phyloP scores from a whole-genome alignment of 1,140 invertebrate genomes.

The Luehdorfia chinensis region DNA sequence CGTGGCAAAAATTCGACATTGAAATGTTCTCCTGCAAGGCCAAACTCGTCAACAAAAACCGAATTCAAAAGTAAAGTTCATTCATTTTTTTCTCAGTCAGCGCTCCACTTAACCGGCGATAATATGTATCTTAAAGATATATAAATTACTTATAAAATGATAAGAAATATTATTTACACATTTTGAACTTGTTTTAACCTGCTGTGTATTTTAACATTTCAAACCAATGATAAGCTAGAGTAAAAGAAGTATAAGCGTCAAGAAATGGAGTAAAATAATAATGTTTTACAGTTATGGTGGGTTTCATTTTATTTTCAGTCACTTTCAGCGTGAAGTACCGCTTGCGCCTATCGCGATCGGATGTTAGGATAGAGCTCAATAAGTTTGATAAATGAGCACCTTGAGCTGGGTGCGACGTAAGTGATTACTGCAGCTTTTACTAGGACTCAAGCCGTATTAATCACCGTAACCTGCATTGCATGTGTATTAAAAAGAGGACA shows the following conservation, averaged over 20 bases:
- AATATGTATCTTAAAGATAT: no score
- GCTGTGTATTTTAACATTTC: no score
- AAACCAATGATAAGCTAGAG: no score
- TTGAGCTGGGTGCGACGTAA: slow-evolving; percentile 57
- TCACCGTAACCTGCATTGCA: slow-evolving; percentile 26
- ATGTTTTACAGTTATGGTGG: no score
- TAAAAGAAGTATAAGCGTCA: no score
- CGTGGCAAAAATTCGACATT: slow-evolving; percentile 7
- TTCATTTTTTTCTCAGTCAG: slow-evolving; percentile 36
- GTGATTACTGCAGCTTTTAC: slow-evolving; percentile 68
- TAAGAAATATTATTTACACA: no score
- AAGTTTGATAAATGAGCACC: slow-evolving; percentile 55
- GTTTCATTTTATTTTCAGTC: no score
- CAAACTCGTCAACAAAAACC: slow-evolving; percentile 27
- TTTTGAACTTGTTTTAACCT: no score
- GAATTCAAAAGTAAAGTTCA: slow-evolving; percentile 41
- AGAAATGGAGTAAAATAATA: no score
- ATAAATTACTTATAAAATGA: no score
- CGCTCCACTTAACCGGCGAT: no score
- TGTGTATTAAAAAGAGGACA: no score
- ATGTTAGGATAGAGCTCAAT: slow-evolving; percentile 37
- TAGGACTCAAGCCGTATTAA: slow-evolving; percentile 29
- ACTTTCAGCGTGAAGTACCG: slow-evolving; percentile 4
- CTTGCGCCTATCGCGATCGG: slow-evolving; percentile 37
- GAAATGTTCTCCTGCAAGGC: slow-evolving; percentile 24